Evolutionary conservation across 2,888 invertebrate genomes (phyloP), one percentile per base, ranked within the genome.

Genomic region (Plagodis pulveraria): DNA sequence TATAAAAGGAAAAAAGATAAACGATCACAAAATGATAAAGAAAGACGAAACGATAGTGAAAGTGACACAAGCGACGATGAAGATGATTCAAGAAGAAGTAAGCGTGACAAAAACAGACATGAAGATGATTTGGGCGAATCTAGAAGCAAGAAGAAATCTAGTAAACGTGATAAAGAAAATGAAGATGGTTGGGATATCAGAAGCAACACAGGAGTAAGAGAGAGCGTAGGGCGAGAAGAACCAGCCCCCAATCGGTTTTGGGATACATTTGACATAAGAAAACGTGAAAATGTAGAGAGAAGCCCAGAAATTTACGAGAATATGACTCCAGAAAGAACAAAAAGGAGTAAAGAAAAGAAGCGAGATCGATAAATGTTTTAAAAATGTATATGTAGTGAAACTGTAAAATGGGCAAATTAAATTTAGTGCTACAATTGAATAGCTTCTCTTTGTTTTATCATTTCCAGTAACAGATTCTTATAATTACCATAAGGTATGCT

Each of bases 151-250:
- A 42, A 32, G 2, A 53, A 54, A 7, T 58, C 59, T 10, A 45
- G 45, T 53, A 62, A 53, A 47, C 45, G 45, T 6, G 67, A 65
- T 49, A 69, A 60, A 34, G 71, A 68, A 35, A 51, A 54, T 41
- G 74, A 70, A 56, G 76, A 80, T 42, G 76, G 66, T 38, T 81
- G 79, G 72, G 78, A 85, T 63, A 76, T 81, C 56, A 66, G 69
- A 64, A 63, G 72, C n/a, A 68, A 49, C 5, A 72, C 22, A 22
- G 22, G 22, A 22, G 22, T 22, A 1, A 22, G 22, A 22, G 22
- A 22, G 22, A 22, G 73, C 46, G 44, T 67, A 40, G 59, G 68
- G 56, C 62, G 60, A 33, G 73, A 72, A 34, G 58, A 63, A 8
- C 35, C 49, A 0, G 50, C 12, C 6, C 67, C 73, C 0, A 70